phyloP scores from a whole-genome alignment of 2,888 invertebrate species.

The Electrophaes corylata region DNA sequence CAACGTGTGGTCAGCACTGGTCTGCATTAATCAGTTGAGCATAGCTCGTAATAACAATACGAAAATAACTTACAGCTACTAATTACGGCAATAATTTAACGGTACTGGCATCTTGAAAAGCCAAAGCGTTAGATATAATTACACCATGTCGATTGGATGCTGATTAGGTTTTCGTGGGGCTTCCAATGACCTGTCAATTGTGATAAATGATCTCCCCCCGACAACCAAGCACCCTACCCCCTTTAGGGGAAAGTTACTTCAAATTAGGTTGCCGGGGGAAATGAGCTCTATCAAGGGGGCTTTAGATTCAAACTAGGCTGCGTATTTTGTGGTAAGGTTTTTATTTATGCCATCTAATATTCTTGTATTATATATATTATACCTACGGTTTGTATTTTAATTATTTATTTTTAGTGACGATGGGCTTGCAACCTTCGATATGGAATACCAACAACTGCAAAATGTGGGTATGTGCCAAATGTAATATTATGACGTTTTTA shows the following conservation, averaged over 20 bases:
- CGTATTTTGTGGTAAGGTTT: background rate
- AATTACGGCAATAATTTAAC: background rate
- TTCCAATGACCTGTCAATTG: constrained; percentile 48
- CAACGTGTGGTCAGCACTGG: too few species aligned
- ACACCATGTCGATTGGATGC: constrained; percentile 46
- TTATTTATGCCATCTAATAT: background rate
- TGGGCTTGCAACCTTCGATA: too few species aligned
- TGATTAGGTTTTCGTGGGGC: constrained; percentile 50
- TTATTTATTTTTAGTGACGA: too few species aligned
- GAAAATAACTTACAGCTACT: too few species aligned
- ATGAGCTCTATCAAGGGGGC: background rate
- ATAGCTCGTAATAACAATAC: too few species aligned
- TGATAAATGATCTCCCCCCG: constrained; percentile 48
- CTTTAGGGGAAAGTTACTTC: constrained; percentile 3
- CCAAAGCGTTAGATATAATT: constrained; percentile 22
- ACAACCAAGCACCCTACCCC: constrained; percentile 9
- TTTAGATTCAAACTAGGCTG: background rate
- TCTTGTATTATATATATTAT: too few species aligned
- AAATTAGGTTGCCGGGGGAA: background rate
- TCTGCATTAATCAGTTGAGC: too few species aligned
- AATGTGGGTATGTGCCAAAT: too few species aligned
- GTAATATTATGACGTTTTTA: too few species aligned
- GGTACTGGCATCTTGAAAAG: background rate
- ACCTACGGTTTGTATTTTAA: too few species aligned
- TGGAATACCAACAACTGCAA: too few species aligned